A percentile compares a stretch with the other conserved stretches of the same genome.
Conservation (phyloP, 2,888 invertebrate genomes). For the Galeopsomyia nigrocyanea region DNA sequence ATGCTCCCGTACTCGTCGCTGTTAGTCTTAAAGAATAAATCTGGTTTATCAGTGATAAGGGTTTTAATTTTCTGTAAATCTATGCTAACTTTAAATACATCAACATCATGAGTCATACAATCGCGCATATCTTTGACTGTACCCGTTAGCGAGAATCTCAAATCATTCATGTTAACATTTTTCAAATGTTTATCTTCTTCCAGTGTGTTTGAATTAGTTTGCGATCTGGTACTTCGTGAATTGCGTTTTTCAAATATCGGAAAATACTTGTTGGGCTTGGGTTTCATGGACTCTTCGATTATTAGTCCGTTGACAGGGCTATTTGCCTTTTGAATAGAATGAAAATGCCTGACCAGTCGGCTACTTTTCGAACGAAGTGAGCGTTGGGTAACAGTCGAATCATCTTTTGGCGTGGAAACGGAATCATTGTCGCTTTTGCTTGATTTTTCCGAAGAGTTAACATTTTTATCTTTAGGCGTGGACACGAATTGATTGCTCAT, state of each 20-base stretch:
- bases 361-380: constrained; percentile 28
- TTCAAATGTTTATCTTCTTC: constrained; percentile 42
- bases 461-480: constrained; percentile 6
- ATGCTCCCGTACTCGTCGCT: constrained; percentile 18
- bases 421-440: constrained; percentile 30
- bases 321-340: constrained; percentile 30
- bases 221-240: constrained; percentile 25
- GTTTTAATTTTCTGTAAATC: constrained; percentile 59
- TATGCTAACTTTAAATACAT: constrained; percentile 59
- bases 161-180: constrained; percentile 43
- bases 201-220: background rate
- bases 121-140: constrained; percentile 21
- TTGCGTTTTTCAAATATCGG: constrained; percentile 23
- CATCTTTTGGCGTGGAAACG: constrained; percentile 12
- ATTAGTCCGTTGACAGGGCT: constrained; percentile 10
- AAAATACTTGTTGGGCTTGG: constrained; percentile 16
- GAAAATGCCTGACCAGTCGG: constrained; percentile 40
- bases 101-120: constrained; percentile 5
- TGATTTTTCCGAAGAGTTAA: constrained; percentile 17
- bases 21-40: constrained; percentile 50
- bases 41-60: constrained; percentile 53
- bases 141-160: constrained; percentile 21
- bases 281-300: constrained; percentile 17
- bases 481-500: constrained; percentile 22
- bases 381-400: constrained; percentile 21